A percentile compares a stretch with the other conserved stretches of the same genome.
Conservation (phyloP, 2,797 vertebrate genomes). For the Potorous gilbertii region DNA sequence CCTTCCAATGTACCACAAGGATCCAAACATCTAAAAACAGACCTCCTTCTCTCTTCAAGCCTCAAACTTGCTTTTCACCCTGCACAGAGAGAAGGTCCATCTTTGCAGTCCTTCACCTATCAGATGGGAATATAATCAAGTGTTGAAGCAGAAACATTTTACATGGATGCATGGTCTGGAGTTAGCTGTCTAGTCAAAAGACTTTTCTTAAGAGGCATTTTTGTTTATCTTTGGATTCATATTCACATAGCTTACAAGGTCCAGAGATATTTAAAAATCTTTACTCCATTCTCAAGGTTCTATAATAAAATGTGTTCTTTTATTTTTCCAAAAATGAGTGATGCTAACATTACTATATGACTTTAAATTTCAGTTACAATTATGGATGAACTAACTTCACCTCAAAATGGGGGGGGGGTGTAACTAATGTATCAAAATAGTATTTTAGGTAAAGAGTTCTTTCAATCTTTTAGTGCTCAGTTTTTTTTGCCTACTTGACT, state of each 20-base stretch:
- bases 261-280: slow-evolving; percentile 6
- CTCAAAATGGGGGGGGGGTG: neutral
- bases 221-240: neutral
- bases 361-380: slow-evolving; percentile 15
- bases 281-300: neutral
- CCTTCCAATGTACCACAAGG: neutral
- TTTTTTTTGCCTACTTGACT: slow-evolving; percentile 28
- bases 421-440: neutral
- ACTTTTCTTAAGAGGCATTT: neutral
- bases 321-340: neutral
- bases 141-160: neutral
- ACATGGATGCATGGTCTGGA: neutral
- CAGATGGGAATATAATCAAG: neutral
- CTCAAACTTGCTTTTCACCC: neutral
- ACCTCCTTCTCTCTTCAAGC: neutral
- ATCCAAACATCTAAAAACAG: neutral
- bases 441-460: neutral
- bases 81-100: neutral
- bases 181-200: neutral
- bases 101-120: neutral
- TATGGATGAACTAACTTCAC: slow-evolving; percentile 23
- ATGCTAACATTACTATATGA: slow-evolving; percentile 10
- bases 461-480: neutral
- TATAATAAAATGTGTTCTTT: slow-evolving; percentile 23
- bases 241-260: neutral